These are phyloP conservation scores for Hestina assimilis DNA, from an alignment of 1,140 invertebrate genomes.

Conservation along the genomic window DNA sequence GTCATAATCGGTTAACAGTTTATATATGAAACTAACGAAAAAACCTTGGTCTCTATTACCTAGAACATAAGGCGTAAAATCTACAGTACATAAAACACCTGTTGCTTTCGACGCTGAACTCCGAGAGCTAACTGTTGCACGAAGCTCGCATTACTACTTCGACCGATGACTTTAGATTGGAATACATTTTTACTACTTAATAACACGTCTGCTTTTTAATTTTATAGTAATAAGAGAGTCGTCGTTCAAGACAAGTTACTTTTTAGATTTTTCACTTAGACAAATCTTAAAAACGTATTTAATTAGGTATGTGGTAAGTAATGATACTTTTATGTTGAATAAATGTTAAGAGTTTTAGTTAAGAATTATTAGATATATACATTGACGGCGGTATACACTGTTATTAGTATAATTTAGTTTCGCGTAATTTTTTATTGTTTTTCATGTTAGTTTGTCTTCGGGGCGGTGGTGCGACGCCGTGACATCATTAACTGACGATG, in stretches of 20 bases:
- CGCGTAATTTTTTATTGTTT: not conserved
- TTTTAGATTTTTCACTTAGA: too few species aligned
- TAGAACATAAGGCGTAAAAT: not conserved
- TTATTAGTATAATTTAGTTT: too few species aligned
- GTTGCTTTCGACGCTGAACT: constrained; percentile 1
- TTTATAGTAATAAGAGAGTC: too few species aligned
- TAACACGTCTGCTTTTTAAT: too few species aligned
- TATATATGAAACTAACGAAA: not conserved
- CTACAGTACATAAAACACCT: constrained; percentile 2
- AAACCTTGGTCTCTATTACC: not conserved
- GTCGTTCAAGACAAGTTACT: too few species aligned
- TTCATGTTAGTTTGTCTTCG: not conserved
- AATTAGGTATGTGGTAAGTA: too few species aligned
- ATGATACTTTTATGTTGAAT: too few species aligned
- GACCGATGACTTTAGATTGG: not conserved
- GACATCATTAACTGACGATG: constrained; percentile 40
- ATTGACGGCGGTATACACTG: too few species aligned
- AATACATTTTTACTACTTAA: too few species aligned
- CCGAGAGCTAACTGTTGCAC: constrained; percentile 1
- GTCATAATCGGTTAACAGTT: constrained; percentile 6
- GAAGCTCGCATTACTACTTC: not conserved
- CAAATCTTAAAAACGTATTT: too few species aligned
- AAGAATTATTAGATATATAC: too few species aligned
- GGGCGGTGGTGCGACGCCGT: constrained; percentile 16
- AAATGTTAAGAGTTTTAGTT: too few species aligned